Conservation (phyloP, 2,797 vertebrate genomes). For the Xenops minutus region DNA sequence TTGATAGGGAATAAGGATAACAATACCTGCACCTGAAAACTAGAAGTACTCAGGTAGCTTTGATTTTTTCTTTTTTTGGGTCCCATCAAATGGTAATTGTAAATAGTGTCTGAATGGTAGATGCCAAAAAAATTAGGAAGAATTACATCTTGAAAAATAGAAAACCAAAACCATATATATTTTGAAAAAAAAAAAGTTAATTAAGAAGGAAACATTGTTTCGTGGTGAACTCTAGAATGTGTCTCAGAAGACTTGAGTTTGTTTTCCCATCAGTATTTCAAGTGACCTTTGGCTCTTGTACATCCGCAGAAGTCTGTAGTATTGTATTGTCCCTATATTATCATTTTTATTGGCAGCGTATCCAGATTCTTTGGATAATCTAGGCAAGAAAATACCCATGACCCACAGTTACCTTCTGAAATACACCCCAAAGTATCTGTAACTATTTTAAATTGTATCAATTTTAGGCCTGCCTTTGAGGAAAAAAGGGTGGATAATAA, state of each 20-base stretch:
- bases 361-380: slow-evolving; percentile 65
- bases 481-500: neutral
- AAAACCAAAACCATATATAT: neutral
- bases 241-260: slow-evolving; percentile 51
- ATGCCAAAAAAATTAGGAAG: neutral
- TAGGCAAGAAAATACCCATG: slow-evolving; percentile 61
- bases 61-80: neutral
- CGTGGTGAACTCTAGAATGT: slow-evolving; percentile 45
- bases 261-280: slow-evolving; percentile 73
- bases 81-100: neutral
- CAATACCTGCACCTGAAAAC: neutral
- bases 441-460: neutral
- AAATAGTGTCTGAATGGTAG: neutral
- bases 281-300: slow-evolving; percentile 63
- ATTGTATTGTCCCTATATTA: slow-evolving; percentile 74
- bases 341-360: slow-evolving; percentile 71
- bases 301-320: slow-evolving; percentile 56
- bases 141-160: slow-evolving; percentile 5
- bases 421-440: neutral
- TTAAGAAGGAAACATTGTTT: slow-evolving; percentile 66
- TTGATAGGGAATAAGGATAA: neutral
- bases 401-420: slow-evolving; percentile 58
- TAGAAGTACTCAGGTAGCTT: neutral
- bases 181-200: neutral
- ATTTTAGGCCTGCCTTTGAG: neutral